These are phyloP conservation scores for Heterotilapia buettikoferi DNA, from an alignment of 2,113 vertebrate genomes.

Conservation along the genomic window DNA sequence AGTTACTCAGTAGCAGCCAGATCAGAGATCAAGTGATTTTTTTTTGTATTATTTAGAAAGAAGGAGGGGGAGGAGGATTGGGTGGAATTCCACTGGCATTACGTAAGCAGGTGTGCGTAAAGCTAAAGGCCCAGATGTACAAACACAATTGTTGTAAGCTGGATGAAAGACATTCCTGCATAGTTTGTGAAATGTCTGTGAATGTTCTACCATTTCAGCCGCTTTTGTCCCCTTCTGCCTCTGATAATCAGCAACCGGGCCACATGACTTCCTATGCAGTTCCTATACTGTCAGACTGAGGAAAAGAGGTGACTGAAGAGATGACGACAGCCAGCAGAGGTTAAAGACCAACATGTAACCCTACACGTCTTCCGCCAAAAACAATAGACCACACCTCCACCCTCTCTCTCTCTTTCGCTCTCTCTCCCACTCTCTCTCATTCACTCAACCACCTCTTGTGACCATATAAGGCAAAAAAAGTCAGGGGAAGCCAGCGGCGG, in stretches of 20 bases:
- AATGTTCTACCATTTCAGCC: background rate
- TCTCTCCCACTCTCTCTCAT: slow-evolving; percentile 21
- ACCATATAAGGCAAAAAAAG: slow-evolving; percentile 79
- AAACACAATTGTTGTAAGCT: background rate
- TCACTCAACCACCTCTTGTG: slow-evolving; percentile 64
- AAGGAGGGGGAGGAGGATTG: background rate
- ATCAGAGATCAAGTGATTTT: background rate
- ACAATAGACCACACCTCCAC: slow-evolving; percentile 75
- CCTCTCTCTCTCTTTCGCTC: background rate
- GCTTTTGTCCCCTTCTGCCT: background rate
- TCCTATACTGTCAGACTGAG: background rate
- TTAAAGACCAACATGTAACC: slow-evolving; percentile 54
- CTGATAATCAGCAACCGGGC: background rate
- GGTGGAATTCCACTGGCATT: slow-evolving; percentile 39
- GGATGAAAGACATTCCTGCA: slow-evolving; percentile 52
- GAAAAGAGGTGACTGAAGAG: slow-evolving; percentile 11
- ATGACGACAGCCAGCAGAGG: slow-evolving; percentile 52
- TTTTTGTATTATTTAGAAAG: background rate
- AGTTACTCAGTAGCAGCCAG: background rate
- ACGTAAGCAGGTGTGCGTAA: slow-evolving; percentile 32
- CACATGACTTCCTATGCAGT: background rate
- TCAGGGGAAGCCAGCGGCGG: slow-evolving; percentile 49
- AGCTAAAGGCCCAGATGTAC: slow-evolving; percentile 8
- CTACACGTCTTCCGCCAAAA: slow-evolving; percentile 69
- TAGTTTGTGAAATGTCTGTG: slow-evolving; percentile 12